Conservation (phyloP, 2,113 vertebrate species). For the Oryzias curvinotus region DNA sequence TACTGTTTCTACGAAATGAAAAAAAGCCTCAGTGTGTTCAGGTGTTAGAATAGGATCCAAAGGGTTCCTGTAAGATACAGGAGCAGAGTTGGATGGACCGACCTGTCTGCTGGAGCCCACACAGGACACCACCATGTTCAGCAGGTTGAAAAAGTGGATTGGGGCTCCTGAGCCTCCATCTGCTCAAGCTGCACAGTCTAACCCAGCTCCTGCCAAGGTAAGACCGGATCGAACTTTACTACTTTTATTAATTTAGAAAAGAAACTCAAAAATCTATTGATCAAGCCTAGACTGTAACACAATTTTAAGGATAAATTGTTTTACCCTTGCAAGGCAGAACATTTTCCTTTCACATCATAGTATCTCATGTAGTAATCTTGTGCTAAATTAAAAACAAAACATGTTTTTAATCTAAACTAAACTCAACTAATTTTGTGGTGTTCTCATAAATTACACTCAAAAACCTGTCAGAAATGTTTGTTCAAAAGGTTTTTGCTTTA, state of each 20-base stretch:
- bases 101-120: not conserved
- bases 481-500: too few species aligned
- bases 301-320: too few species aligned
- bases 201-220: slow-evolving; percentile 58
- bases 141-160: slow-evolving; percentile 71
- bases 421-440: too few species aligned
- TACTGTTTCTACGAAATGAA: slow-evolving; percentile 75
- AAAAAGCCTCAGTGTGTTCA: slow-evolving; percentile 68
- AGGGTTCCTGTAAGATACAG: not conserved
- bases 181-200: not conserved
- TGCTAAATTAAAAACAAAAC: too few species aligned
- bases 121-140: slow-evolving; percentile 76
- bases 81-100: slow-evolving; percentile 4
- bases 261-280: not conserved
- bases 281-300: not conserved
- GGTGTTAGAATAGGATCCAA: slow-evolving; percentile 1
- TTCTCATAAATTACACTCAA: too few species aligned
- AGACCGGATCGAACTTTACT: slow-evolving; percentile 5
- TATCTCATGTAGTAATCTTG: too few species aligned
- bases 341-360: too few species aligned
- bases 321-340: too few species aligned
- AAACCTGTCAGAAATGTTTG: too few species aligned
- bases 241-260: not conserved
- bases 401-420: too few species aligned
- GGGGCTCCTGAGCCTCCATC: slow-evolving; percentile 52